A percentile compares a stretch with the other conserved stretches of the same genome.
These are phyloP conservation scores for Heliconius hortense DNA, from an alignment of 2,888 invertebrate species.

Conservation along the genomic window DNA sequence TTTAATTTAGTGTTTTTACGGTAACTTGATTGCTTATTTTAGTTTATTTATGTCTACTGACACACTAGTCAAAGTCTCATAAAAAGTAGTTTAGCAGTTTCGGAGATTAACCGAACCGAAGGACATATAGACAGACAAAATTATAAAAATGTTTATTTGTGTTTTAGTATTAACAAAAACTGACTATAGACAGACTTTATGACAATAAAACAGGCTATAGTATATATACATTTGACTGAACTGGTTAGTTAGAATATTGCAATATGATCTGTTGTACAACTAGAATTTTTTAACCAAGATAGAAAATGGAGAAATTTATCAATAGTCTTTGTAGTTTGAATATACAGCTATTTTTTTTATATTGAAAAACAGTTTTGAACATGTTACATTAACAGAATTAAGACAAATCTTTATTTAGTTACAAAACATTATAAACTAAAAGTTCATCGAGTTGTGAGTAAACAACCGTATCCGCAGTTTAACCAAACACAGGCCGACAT, in stretches of 20 bases:
- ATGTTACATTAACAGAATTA: not conserved
- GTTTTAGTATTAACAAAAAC: not conserved
- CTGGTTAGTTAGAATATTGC: not conserved
- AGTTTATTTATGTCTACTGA: too few species aligned
- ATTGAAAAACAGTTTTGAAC: not conserved
- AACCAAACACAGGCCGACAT: slow-evolving; percentile 37
- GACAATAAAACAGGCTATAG: too few species aligned
- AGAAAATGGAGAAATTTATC: not conserved
- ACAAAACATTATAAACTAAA: slow-evolving; percentile 29
- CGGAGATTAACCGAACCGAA: not conserved
- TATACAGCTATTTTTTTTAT: not conserved
- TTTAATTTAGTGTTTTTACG: too few species aligned
- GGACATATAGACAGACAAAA: not conserved
- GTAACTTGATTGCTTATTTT: too few species aligned
- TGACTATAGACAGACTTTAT: not conserved
- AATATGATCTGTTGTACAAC: not conserved
- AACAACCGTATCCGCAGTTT: slow-evolving; percentile 36
- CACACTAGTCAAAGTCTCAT: not conserved
- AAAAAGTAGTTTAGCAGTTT: not conserved
- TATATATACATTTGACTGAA: not conserved
- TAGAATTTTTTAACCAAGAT: not conserved
- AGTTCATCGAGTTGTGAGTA: slow-evolving; percentile 27
- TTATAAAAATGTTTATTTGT: not conserved
- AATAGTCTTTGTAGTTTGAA: not conserved
- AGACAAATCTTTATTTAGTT: slow-evolving; percentile 29